Base-by-base conservation (phyloP, 1,140 invertebrate species). In the Piezodorus guildinii region DNA sequence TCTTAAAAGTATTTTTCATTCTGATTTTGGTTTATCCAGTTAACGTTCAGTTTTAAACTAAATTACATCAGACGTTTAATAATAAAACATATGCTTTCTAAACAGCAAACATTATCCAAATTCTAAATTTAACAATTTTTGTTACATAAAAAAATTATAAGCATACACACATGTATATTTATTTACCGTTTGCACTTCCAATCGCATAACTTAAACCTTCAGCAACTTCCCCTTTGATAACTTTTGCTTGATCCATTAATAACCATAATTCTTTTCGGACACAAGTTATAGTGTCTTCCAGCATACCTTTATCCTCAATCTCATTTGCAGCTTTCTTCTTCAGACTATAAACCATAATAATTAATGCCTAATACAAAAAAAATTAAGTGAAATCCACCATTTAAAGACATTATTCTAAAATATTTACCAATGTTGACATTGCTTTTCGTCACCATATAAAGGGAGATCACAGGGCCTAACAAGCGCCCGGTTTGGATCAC, bases 181-280 rank as follows among this genome's bases (percentile, higher is more conserved):
- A n/a, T 14, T 49, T 60, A 64, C 63, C 14, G n/a, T 23, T 10
- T n/a, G 64, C 39, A 39, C 58, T 59, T 19, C n/a, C 64, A 16
- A 43, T 61, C 19, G 12, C 59, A 30, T 12, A n/a, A 21, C 27
- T n/a, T 10, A 52, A 25, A 52, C 16, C 15, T 51, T 65, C 67
- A 73, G 62, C 46, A 0, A 70, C 68, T 46, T 66, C 46, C n/a
- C n/a, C 34, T 21, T 61, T 51, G 17, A 66, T 58, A 16, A 66
- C 34, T 25, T 25, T 21, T 12, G 52, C 27, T 49, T 66, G 65
- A 19, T 60, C 62, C 39, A 61, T 34, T n/a, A 66, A 21, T 19
- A 60, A 15, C 39, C 59, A 49, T 3, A 66, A 27, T 30, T 66
- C 65, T 46, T 66, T 34, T 45, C 65, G 46, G 3, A 39, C 62